Evolutionary conservation across 2,888 invertebrate species (phyloP).

Genomic region (Spialia ferax): DNA sequence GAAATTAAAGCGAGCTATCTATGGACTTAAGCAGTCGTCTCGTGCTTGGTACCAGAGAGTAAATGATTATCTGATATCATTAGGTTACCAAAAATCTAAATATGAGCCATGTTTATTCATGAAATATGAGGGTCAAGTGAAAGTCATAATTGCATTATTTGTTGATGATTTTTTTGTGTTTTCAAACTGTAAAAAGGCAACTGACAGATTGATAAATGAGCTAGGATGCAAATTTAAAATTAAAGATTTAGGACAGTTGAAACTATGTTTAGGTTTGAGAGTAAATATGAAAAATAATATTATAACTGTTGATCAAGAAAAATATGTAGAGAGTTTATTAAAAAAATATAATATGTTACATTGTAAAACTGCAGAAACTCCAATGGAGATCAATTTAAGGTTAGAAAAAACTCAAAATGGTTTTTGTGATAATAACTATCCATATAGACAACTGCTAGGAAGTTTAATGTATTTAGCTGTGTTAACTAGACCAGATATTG

Average conservation of each 20-base stretch:
- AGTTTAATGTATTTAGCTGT: too few species aligned
- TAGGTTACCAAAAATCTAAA: conserved; percentile 6
- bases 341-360: too few species aligned
- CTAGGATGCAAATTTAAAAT: conserved; percentile 20
- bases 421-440: too few species aligned
- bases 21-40: too few species aligned
- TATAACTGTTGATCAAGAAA: conserved; percentile 39
- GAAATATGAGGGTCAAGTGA: neutral
- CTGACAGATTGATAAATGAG: neutral
- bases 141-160: conserved; percentile 1
- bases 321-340: conserved; percentile 14
- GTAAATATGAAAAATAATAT: conserved; percentile 24
- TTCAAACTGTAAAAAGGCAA: conserved; percentile 8
- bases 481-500: too few species aligned
- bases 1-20: too few species aligned
- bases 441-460: too few species aligned
- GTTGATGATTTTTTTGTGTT: conserved; percentile 26
- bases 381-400: too few species aligned
- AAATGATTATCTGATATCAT: conserved; percentile 19
- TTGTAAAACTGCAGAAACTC: too few species aligned
- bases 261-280: conserved; percentile 37
- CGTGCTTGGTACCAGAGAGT: neutral
- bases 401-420: too few species aligned
- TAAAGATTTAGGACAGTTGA: conserved; percentile 22
- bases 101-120: conserved; percentile 17